Evolutionary conservation across 2,888 invertebrate genomes (phyloP), one percentile per base, ranked within the genome.

Genomic region (Acrobeloides nanus): DNA sequence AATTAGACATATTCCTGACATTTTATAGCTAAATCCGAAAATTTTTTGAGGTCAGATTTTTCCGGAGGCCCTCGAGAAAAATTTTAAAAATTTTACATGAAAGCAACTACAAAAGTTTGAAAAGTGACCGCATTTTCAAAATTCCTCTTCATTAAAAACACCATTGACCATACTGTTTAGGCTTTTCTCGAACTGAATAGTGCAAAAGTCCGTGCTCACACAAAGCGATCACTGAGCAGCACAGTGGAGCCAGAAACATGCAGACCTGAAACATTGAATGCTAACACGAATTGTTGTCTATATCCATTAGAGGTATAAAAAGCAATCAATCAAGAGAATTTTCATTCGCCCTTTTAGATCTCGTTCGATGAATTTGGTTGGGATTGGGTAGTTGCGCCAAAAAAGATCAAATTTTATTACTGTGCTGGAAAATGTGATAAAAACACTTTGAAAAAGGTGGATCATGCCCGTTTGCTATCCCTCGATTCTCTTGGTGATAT

Each of bases 251-350:
- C 29, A 15, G 29, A 29, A 15, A 15, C 12, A 15, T 29, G 29
- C 29, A 15, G 12, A 29, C 10, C 12, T 29, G 29, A 15, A 10
- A 29, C 10, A 10, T 10, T 10, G 10, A 15, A 10, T 10, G 12
- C 10, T 10, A 29, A 29, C 29, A 29, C 10, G 29, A 29, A 15
- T 29, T 29, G 29, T 15, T 29, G 29, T 15, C 10, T 29, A 10
- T 29, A 29, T 29, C 29, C 29, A 15, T 29, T 29, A 29, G 29
- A 29, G 29, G 29, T 29, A 29, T n/a, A n/a, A n/a, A n/a, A n/a
- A n/a, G n/a, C n/a, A n/a, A n/a, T n/a, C n/a, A n/a, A n/a, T n/a
- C n/a, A n/a, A n/a, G n/a, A n/a, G n/a, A n/a, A n/a, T n/a, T n/a
- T n/a, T n/a, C n/a, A n/a, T n/a, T n/a, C n/a, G n/a, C 29, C 12